These are phyloP conservation scores for Pandemis heparana DNA, from an alignment of 2,888 invertebrate species.

Conservation along the genomic window DNA sequence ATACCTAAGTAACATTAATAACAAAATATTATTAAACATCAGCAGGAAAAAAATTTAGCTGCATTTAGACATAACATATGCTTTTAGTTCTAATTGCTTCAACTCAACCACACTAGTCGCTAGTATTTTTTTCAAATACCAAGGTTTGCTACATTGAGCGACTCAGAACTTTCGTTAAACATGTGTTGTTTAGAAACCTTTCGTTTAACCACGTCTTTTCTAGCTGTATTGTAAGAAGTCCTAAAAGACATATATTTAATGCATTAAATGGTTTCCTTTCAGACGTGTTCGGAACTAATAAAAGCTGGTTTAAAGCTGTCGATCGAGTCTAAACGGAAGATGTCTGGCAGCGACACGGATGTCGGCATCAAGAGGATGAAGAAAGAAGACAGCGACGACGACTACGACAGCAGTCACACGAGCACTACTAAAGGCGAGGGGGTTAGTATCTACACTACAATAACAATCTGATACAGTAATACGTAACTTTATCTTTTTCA, in stretches of 20 bases:
- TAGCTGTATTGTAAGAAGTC: background rate
- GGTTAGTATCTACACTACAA: conserved; percentile 60
- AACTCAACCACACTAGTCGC: too few relatives aligned
- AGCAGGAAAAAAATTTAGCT: background rate
- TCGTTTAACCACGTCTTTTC: background rate
- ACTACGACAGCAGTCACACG: conserved; percentile 85
- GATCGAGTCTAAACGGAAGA: conserved; percentile 94
- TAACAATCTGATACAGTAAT: background rate
- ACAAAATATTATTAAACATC: background rate
- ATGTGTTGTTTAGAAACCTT: too few relatives aligned
- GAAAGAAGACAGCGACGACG: conserved; percentile 87
- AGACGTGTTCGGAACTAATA: conserved; percentile 95
- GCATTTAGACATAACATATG: background rate
- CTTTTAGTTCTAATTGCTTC: too few relatives aligned
- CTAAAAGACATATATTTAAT: background rate
- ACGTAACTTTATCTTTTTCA: too few relatives aligned
- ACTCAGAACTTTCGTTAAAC: background rate
- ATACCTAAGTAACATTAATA: background rate
- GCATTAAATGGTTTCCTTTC: conserved; percentile 59
- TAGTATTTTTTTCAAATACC: too few relatives aligned
- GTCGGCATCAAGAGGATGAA: conserved; percentile 80
- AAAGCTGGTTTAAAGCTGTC: conserved; percentile 96
- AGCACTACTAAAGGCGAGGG: conserved; percentile 84
- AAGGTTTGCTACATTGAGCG: too few relatives aligned
- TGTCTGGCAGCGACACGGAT: conserved; percentile 87